phyloP scores from a whole-genome alignment of 2,113 vertebrate species.

The Chroicocephalus ridibundus region DNA sequence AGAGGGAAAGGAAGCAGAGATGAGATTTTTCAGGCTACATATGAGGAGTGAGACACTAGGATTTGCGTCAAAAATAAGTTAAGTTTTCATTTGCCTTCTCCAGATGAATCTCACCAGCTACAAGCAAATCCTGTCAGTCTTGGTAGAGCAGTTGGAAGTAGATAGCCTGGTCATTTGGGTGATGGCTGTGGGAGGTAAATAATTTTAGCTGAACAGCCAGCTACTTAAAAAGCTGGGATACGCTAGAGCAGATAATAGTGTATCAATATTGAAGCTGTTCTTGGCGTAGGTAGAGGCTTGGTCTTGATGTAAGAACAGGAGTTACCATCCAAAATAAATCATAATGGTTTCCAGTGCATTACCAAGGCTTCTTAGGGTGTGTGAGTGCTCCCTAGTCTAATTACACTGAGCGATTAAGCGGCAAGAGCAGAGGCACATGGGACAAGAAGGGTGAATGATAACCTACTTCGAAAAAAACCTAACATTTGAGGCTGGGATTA shows the following conservation, averaged over 20 bases:
- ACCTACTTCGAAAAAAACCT: slow-evolving; percentile 32
- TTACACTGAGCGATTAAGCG: neutral
- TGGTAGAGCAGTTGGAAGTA: neutral
- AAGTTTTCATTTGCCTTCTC: neutral
- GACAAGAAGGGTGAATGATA: slow-evolving; percentile 31
- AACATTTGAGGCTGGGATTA: slow-evolving; percentile 6
- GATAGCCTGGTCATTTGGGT: neutral
- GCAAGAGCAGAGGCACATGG: neutral
- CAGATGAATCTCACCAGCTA: neutral
- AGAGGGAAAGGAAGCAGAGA: neutral
- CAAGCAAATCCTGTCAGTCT: neutral
- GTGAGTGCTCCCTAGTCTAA: neutral
- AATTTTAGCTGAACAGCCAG: neutral
- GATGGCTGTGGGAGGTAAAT: neutral
- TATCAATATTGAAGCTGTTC: neutral
- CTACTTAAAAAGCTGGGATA: neutral
- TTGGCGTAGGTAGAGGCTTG: neutral
- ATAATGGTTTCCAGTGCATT: neutral
- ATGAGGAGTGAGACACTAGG: neutral
- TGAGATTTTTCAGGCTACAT: neutral
- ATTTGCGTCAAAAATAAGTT: neutral
- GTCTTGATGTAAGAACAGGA: neutral
- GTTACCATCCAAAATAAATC: neutral
- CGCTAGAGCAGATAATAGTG: neutral
- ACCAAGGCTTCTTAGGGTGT: neutral